A percentile compares a stretch with the other conserved stretches of the same genome.
phyloP scores from a whole-genome alignment of 2,797 vertebrate genomes.

The Centropyge bicolor region DNA sequence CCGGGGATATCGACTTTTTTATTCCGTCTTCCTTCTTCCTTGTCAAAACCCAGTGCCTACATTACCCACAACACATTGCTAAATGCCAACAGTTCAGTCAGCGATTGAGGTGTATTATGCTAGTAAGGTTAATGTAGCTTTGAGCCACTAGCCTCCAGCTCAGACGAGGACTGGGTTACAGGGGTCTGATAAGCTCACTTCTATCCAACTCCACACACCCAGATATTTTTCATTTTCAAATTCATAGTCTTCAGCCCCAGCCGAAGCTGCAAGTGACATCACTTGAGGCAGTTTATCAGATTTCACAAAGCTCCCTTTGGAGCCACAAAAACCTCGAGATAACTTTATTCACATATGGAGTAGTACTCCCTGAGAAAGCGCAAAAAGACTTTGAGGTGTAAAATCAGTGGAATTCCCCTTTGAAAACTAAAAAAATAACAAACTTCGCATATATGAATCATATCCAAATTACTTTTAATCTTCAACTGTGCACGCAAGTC shows the following conservation, averaged over 20 bases:
- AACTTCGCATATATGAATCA: neutral
- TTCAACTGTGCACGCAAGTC: neutral
- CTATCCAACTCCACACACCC: neutral
- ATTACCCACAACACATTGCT: neutral
- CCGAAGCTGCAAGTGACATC: conserved; percentile 14
- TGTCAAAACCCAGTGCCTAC: neutral
- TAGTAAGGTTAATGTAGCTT: neutral
- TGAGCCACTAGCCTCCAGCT: neutral
- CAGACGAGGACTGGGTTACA: neutral
- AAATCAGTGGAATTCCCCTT: neutral
- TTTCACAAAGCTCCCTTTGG: neutral
- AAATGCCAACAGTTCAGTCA: neutral
- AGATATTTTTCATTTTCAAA: neutral
- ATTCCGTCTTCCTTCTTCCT: neutral
- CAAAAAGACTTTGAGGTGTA: conserved; percentile 12
- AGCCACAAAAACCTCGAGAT: neutral
- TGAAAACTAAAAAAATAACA: neutral
- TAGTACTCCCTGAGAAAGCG: neutral
- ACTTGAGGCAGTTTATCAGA: conserved; percentile 10
- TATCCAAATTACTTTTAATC: neutral
- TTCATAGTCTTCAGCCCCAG: neutral
- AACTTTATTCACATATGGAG: neutral
- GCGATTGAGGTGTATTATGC: neutral
- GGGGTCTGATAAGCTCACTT: neutral
- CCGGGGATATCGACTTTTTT: neutral